Base-by-base conservation (phyloP, 1,140 invertebrate genomes). In the Bombus pascuorum region DNA sequence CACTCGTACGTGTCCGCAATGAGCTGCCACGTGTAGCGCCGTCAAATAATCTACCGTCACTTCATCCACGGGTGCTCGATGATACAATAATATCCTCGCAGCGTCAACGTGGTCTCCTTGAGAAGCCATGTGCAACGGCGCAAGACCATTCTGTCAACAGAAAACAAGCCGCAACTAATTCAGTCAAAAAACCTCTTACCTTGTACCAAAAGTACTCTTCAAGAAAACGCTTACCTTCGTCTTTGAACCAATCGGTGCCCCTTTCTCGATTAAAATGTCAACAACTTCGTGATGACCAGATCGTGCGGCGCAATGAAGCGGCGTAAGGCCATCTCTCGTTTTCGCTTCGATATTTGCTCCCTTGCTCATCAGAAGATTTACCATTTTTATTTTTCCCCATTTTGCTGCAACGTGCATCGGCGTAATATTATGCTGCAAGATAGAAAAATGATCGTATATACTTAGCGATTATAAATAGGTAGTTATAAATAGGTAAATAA, bases 31-130 rank as follows among this genome's bases (percentile, higher is more conserved):
- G 95, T 99, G 99, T 72, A 99, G 96, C 8, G 99, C 98, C 2
- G 99, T 99, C 86, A 99, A 96, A 95, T 99, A 99, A 95, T 99
- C 99, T 39, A 99, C 98, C 0, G 99, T 99, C 66, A 99, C 98
- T 94, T 99, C 99, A 95, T 99, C 99, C 25, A 99, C 98, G 28
- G 98, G 98, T 66, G 99, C 98, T 89, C 98, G 98, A 94, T 99
- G 98, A 90, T 98, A 97, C 1, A 99, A 96, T 5, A 99, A 96
- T 88, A 99, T 97, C 80, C 98, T 96, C 9, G 99, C 99, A 83
- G 98, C 98, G 93, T 99, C 98, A 59, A 99, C 98, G 94, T 99
- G 99, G 95, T 99, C 99, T 66, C 99, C 98, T 95, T 99, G 98
- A 53, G 98, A 98, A 83, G 98, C 98, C 98, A 99, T 99, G 93